Evolutionary conservation across 2,888 invertebrate genomes (phyloP), one percentile per base, ranked within the genome.

Genomic region (Tubiluchus corallicola): DNA sequence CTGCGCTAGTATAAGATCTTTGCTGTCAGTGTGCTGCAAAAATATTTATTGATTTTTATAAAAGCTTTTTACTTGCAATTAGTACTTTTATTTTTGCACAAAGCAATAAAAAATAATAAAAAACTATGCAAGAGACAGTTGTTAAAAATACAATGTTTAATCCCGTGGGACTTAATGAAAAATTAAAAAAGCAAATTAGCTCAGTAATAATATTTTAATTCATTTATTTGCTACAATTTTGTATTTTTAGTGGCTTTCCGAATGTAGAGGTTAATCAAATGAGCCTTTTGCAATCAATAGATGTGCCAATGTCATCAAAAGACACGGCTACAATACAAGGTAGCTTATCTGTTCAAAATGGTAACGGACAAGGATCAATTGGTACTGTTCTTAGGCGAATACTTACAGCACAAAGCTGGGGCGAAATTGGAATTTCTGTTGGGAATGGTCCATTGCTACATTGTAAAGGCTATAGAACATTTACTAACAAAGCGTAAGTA

Each of bases 221-320:
- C n/a, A n/a, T n/a, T n/a, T n/a, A n/a, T n/a, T n/a, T n/a, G n/a
- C n/a, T n/a, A n/a, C n/a, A n/a, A n/a, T n/a, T n/a, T 9, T 29
- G n/a, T n/a, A 17, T 16, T 49, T 51, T 41, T 47, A 66, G 69
- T 38, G 57, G 71, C 4, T 66, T 82, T 55, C 84, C 87, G 13
- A 74, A 69, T 48, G 71, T 92, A 51, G 90, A 92, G 69, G 76
- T 92, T 21, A 84, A 82, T n/a, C 82, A 82, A 5, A 85, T 92
- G 81, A 79, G 79, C 40, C 80, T 92, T 58, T 75, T 78, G 17
- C 90, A 92, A 61, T 87, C 88, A 0, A 82, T 94, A 40, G 90
- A 94, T 62, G 82, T 85, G 40, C 92, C 92, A 0, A 68, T 94
- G 18, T 87, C 88, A 0, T 65, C 77, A 43, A 76, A 77, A 54